Conservation (phyloP, 2,888 invertebrate species). For the Tetranychus piercei region DNA sequence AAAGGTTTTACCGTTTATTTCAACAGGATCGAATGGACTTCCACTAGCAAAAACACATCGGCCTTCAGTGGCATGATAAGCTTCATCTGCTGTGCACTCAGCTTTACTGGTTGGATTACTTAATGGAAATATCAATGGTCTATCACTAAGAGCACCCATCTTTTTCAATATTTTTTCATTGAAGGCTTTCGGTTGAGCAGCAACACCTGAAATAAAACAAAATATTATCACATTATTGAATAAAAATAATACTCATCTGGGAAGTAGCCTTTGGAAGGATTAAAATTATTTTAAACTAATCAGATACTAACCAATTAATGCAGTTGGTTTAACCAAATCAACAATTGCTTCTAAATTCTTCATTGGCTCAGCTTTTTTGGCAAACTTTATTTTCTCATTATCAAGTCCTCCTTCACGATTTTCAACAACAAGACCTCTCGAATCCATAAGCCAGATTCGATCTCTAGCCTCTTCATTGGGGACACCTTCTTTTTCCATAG, state of each 20-base stretch:
- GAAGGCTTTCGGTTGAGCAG: conserved; percentile 85
- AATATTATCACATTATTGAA: conserved; percentile 3
- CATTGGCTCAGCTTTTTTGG: conserved; percentile 55
- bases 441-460: conserved; percentile 88
- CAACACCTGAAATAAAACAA: conserved; percentile 47
- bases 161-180: conserved; percentile 60
- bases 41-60: conserved; percentile 84
- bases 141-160: conserved; percentile 64
- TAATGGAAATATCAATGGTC: conserved; percentile 86
- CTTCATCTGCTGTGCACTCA: conserved; percentile 98
- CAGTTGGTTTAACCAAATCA: conserved; percentile 57
- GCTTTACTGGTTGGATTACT: conserved; percentile 97
- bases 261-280: background rate
- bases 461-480: conserved; percentile 51
- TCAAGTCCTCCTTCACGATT: conserved; percentile 47
- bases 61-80: conserved; percentile 70
- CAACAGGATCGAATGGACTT: conserved; percentile 77
- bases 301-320: conserved; percentile 56
- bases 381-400: conserved; percentile 57
- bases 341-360: conserved; percentile 63
- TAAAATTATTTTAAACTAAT: conserved; percentile 4
- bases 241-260: background rate
- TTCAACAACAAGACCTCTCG: conserved; percentile 67
- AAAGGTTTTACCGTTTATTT: conserved; percentile 55
- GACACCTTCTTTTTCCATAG: conserved; percentile 70